These are phyloP conservation scores for Cephus pulcher DNA, from an alignment of 2,888 invertebrate genomes.

Conservation along the genomic window DNA sequence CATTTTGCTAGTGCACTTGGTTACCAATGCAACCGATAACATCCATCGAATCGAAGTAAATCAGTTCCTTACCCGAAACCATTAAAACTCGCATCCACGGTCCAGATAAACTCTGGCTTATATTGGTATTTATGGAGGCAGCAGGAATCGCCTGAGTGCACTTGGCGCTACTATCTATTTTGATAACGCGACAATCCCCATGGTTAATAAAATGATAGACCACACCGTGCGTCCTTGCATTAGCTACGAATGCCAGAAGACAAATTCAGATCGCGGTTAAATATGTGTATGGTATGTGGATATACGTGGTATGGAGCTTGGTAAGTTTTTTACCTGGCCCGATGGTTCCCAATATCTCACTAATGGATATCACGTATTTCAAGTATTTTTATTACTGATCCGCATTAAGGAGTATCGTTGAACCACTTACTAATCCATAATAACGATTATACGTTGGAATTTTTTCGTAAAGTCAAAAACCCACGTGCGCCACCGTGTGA, in stretches of 20 bases:
- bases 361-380: neutral
- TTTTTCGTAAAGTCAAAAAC: neutral
- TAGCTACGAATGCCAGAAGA: neutral
- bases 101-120: conserved; percentile 9
- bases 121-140: conserved; percentile 21
- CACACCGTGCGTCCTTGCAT: neutral
- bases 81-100: conserved; percentile 9
- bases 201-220: neutral
- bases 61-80: conserved; percentile 12
- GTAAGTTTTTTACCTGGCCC: neutral
- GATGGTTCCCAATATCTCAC: neutral
- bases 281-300: neutral
- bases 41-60: conserved; percentile 16
- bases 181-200: neutral
- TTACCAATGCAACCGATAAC: neutral
- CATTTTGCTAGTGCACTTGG: neutral
- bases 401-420: neutral
- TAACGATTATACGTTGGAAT: neutral
- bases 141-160: conserved; percentile 19
- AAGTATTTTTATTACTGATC: neutral
- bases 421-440: neutral
- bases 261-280: neutral
- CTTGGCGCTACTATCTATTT: conserved; percentile 9
- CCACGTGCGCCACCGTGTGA: neutral
- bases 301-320: neutral